phyloP scores from a whole-genome alignment of 2,797 vertebrate species.

The Gallinago nigripennis region DNA sequence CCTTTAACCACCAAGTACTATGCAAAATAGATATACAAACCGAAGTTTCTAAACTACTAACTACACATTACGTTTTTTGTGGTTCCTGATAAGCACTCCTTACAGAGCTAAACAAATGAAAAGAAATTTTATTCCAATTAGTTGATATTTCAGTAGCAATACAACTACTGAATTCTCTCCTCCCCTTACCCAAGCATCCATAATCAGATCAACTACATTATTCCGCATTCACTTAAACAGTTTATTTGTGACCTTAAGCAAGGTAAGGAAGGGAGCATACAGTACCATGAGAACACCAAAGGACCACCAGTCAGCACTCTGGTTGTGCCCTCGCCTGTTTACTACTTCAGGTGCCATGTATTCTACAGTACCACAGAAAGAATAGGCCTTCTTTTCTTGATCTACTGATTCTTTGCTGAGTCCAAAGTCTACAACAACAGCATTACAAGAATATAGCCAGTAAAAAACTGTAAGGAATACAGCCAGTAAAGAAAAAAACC shows the following conservation, averaged over 20 bases:
- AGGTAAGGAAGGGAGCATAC: slow-evolving; percentile 12
- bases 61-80: not conserved
- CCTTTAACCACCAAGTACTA: not conserved
- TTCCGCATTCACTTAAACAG: not conserved
- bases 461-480: slow-evolving; percentile 25
- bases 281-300: slow-evolving; percentile 97
- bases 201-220: not conserved
- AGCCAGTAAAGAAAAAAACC: not conserved
- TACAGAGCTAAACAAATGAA: not conserved
- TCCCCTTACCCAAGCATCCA: not conserved
- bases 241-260: not conserved
- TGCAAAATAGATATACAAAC: not conserved
- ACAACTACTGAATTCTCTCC: not conserved
- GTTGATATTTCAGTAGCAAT: not conserved
- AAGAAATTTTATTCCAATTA: not conserved
- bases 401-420: slow-evolving; percentile 99
- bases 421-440: slow-evolving; percentile 90
- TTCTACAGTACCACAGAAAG: slow-evolving; percentile 98
- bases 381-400: slow-evolving; percentile 98
- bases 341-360: slow-evolving; percentile 99
- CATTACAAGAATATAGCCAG: slow-evolving; percentile 64
- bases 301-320: slow-evolving; percentile 99
- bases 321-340: slow-evolving; percentile 96
- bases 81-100: not conserved
- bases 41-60: not conserved